Evolutionary conservation across 1,140 invertebrate genomes (phyloP).

Genomic region (Antheraea pernyi): DNA sequence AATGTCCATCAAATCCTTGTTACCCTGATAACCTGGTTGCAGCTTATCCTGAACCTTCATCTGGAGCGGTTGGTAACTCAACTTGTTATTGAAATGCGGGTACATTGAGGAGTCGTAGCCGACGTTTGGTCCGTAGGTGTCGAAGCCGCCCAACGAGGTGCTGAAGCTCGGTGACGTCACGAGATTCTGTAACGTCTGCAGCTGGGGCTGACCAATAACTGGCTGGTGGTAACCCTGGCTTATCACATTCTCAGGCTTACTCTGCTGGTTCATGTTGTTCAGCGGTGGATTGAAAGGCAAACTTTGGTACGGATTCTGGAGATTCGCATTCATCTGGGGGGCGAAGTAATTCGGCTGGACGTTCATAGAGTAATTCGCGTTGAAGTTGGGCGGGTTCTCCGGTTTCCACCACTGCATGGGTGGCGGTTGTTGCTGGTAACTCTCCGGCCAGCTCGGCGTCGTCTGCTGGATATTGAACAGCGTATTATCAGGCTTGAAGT

Average conservation of each 20-base stretch:
- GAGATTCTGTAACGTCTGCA: constrained; percentile 51
- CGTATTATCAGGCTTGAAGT: constrained; percentile 29
- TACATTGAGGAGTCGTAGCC: constrained; percentile 66
- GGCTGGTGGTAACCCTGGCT: constrained; percentile 41
- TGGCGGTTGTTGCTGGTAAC: constrained; percentile 31
- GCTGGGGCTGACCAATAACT: constrained; percentile 41
- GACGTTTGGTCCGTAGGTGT: constrained; percentile 40
- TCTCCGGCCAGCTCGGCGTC: constrained; percentile 25
- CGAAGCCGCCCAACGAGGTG: constrained; percentile 43
- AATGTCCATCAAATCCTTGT: constrained; percentile 41
- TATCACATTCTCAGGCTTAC: constrained; percentile 42
- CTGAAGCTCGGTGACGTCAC: constrained; percentile 53
- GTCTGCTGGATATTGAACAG: constrained; percentile 24
- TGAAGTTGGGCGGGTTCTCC: constrained; percentile 43
- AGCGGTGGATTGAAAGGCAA: constrained; percentile 42
- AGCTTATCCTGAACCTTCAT: constrained; percentile 43
- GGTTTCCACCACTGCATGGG: constrained; percentile 58
- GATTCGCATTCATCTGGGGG: constrained; percentile 31
- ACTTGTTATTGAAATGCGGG: constrained; percentile 56
- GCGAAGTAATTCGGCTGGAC: constrained; percentile 50
- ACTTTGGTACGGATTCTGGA: constrained; percentile 47
- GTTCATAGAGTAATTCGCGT: constrained; percentile 33
- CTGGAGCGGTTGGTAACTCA: constrained; percentile 46
- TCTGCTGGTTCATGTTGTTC: constrained; percentile 22
- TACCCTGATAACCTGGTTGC: constrained; percentile 32